phyloP scores from a whole-genome alignment of 2,888 invertebrate genomes.

The Tryphoninae sp. region DNA sequence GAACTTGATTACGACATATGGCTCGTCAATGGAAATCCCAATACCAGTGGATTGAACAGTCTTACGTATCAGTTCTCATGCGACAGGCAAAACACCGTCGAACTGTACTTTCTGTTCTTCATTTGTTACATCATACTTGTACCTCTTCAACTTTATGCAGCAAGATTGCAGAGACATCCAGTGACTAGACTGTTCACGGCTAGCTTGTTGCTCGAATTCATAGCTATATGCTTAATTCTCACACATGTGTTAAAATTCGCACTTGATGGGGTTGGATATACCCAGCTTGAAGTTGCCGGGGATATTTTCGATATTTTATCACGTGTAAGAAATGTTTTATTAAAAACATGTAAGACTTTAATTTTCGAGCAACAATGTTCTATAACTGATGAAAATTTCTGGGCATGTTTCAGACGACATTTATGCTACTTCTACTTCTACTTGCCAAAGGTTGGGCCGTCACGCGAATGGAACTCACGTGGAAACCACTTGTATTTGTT shows the following conservation, averaged over 20 bases:
- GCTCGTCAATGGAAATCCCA: constrained; percentile 98
- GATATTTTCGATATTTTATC: constrained; percentile 96
- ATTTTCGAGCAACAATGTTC: no score
- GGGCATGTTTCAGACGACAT: constrained; percentile 87
- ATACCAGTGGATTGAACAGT: constrained; percentile 92
- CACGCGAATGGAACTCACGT: constrained; percentile 93
- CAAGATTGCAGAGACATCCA: constrained; percentile 93
- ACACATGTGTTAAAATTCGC: constrained; percentile 95
- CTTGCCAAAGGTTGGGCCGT: constrained; percentile 99
- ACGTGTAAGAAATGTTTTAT: constrained; percentile 84
- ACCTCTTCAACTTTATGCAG: constrained; percentile 95
- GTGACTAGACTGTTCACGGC: constrained; percentile 95
- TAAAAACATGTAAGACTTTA: no score
- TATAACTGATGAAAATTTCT: constrained; percentile 8
- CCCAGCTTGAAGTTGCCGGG: constrained; percentile 91
- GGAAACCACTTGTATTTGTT: constrained; percentile 91
- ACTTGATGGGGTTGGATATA: constrained; percentile 93
- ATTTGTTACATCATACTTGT: constrained; percentile 92
- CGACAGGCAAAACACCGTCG: constrained; percentile 95
- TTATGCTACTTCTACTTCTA: constrained; percentile 95
- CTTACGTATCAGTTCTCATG: constrained; percentile 98
- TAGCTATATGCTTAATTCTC: constrained; percentile 93
- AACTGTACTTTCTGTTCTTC: constrained; percentile 94
- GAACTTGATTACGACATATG: constrained; percentile 93
- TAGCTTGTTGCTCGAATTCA: constrained; percentile 92